These are phyloP conservation scores for Heliconius hortense DNA, from an alignment of 2,888 invertebrate genomes.

Conservation along the genomic window DNA sequence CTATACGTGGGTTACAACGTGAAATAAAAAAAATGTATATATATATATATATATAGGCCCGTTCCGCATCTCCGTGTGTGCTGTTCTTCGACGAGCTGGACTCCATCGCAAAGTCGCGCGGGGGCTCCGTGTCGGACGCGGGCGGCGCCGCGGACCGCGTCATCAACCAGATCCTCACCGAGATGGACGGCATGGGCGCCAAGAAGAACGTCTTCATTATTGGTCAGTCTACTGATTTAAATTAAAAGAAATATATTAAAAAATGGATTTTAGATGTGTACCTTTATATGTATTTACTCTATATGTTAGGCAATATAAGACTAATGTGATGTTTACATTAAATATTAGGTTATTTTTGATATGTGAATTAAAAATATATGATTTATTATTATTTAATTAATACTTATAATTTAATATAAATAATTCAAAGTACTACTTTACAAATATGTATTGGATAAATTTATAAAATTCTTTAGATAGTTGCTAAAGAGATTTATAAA, in stretches of 20 bases:
- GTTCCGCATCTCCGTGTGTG: constrained; percentile 99
- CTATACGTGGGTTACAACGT: too few relatives aligned
- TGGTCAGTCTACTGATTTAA: constrained; percentile 79
- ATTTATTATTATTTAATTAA: too few relatives aligned
- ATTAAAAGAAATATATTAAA: not conserved
- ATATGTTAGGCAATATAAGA: too few relatives aligned
- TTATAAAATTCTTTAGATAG: too few relatives aligned
- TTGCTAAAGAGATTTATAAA: not conserved
- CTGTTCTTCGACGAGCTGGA: constrained; percentile 99
- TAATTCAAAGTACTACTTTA: too few relatives aligned
- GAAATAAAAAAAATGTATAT: too few relatives aligned
- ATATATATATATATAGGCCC: constrained; percentile 89
- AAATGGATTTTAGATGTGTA: not conserved
- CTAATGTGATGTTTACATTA: too few relatives aligned
- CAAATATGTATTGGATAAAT: too few relatives aligned
- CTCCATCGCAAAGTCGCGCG: constrained; percentile 99
- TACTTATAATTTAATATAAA: too few relatives aligned
- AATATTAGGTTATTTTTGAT: too few relatives aligned
- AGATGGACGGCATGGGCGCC: constrained; percentile 99
- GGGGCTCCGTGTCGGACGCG: constrained; percentile 98
- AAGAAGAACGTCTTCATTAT: constrained; percentile 99
- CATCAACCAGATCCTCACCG: constrained; percentile 99
- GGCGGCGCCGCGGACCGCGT: constrained; percentile 99
- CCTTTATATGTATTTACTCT: too few relatives aligned
- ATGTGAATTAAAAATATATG: too few relatives aligned